phyloP scores from a whole-genome alignment of 2,113 vertebrate species.

The Rhinolophus sinicus region DNA sequence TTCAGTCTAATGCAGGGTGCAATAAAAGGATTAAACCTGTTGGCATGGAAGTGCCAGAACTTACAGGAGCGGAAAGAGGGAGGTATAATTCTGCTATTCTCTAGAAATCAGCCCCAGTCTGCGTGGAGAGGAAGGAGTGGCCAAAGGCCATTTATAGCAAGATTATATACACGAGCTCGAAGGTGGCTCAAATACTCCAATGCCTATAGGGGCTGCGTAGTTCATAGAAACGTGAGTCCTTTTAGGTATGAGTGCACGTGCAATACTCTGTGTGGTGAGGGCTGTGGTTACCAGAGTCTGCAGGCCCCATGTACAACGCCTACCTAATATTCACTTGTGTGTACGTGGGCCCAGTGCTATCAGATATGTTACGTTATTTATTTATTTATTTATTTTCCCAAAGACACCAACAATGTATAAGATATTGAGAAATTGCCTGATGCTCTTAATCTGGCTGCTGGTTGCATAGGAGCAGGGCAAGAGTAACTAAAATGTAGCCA shows the following conservation, averaged over 20 bases:
- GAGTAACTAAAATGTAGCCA: neutral
- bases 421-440: neutral
- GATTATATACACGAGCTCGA: neutral
- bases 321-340: neutral
- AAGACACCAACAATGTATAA: neutral
- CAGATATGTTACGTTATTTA: neutral
- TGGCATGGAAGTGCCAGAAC: neutral
- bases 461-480: neutral
- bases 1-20: rapidly evolving
- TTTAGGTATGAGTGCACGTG: rapidly evolving
- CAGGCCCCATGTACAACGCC: neutral
- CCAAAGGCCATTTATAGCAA: neutral
- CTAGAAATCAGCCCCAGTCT: neutral
- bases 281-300: neutral
- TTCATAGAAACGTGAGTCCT: neutral
- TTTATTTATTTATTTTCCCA: neutral
- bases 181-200: neutral
- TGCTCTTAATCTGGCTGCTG: neutral
- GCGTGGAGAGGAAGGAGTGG: neutral
- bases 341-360: neutral
- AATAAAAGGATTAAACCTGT: neutral
- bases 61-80: neutral
- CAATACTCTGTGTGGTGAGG: neutral
- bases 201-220: rapidly evolving
- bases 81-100: neutral